phyloP scores from a whole-genome alignment of 1,140 invertebrate genomes.

The Euura lappo region DNA sequence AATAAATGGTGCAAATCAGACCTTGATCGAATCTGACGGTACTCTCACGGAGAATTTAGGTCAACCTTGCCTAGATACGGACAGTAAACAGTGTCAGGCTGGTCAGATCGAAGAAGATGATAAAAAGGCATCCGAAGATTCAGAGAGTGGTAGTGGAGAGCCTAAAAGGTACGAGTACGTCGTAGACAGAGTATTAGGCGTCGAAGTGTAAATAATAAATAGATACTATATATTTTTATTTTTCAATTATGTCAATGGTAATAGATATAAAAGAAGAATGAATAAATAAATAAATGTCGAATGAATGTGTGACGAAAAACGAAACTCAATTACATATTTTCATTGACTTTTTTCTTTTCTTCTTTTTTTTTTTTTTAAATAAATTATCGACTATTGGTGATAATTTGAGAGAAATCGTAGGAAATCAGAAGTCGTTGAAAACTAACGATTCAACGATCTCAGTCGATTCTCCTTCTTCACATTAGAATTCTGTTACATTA shows the following conservation, averaged over 20 bases:
- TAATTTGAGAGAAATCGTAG: background rate
- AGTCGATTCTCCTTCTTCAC: background rate
- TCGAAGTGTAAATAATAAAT: slow-evolving; percentile 64
- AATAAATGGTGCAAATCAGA: background rate
- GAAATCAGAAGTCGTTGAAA: background rate
- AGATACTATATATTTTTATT: background rate
- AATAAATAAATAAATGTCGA: background rate
- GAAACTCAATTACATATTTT: background rate
- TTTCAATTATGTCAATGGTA: slow-evolving; percentile 4
- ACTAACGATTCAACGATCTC: background rate
- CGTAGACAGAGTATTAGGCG: slow-evolving; percentile 71
- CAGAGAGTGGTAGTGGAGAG: slow-evolving; percentile 51
- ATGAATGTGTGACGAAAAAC: background rate
- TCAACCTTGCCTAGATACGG: background rate
- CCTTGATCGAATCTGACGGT: background rate
- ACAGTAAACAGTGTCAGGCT: slow-evolving; percentile 15
- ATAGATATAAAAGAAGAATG: background rate
- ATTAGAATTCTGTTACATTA: background rate
- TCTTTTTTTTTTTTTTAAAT: no score
- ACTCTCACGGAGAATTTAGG: background rate
- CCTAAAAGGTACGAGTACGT: slow-evolving; percentile 72
- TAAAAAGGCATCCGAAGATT: slow-evolving; percentile 20
- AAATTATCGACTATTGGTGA: no score
- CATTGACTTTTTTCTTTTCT: background rate
- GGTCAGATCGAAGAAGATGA: slow-evolving; percentile 19